Evolutionary conservation across 1,140 invertebrate species (phyloP).

Genomic region (Penaeus chinensis): DNA sequence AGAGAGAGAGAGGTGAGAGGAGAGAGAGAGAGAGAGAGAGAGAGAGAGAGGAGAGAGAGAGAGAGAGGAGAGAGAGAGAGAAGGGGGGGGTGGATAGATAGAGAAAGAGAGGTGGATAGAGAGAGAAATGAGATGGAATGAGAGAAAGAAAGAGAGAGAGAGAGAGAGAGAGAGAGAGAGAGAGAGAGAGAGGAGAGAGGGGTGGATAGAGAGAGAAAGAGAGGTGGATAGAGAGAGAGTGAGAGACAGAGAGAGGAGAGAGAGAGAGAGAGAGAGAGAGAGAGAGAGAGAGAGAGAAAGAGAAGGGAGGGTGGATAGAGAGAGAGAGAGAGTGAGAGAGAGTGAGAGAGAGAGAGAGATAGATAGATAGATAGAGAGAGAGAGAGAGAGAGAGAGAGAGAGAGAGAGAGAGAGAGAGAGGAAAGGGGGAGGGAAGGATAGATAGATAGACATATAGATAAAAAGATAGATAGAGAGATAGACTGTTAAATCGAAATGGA

Average conservation of each 20-base stretch:
- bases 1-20: background rate
- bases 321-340: background rate
- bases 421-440: background rate
- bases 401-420: background rate
- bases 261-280: background rate
- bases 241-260: background rate
- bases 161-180: background rate
- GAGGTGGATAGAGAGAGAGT: background rate
- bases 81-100: background rate
- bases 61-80: background rate
- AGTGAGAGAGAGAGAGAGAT: background rate
- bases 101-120: background rate
- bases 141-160: no score
- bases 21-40: background rate
- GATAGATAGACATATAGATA: background rate
- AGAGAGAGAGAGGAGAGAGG: background rate
- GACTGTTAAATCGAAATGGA: background rate
- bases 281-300: background rate
- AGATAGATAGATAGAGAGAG: no score
- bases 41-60: background rate
- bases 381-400: background rate
- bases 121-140: background rate
- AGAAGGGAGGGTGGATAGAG: background rate
- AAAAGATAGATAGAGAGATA: background rate
- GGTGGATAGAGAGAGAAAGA: background rate